Evolutionary conservation across 2,797 vertebrate genomes (phyloP).

Genomic region (Pangasius larnaudii): DNA sequence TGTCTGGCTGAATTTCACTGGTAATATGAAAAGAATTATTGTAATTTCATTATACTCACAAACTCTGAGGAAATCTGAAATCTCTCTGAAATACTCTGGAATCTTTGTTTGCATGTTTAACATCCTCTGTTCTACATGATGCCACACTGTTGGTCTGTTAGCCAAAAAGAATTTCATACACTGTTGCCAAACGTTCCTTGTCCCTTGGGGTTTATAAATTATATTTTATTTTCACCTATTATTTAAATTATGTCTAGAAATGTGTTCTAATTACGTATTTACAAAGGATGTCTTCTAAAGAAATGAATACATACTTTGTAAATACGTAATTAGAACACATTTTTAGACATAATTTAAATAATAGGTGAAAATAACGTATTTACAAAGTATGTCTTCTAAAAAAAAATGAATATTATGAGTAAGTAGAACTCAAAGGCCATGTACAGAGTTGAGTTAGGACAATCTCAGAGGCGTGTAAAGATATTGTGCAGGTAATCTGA

Average conservation of each 20-base stretch:
- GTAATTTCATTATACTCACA: neutral
- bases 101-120: neutral
- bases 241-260: neutral
- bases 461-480: neutral
- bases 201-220: neutral
- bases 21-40: neutral
- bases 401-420: neutral
- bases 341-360: neutral
- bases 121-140: neutral
- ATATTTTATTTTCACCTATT: neutral
- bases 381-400: no score
- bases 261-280: neutral
- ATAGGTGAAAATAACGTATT: neutral
- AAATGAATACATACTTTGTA: neutral
- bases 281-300: neutral
- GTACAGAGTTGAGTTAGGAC: neutral
- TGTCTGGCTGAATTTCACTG: neutral
- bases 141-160: neutral
- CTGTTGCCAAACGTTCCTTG: neutral
- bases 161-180: neutral
- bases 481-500: neutral
- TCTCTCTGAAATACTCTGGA: neutral
- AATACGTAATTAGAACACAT: neutral
- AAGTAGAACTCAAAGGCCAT: neutral
- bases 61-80: neutral